Conservation (phyloP, 1,140 invertebrate genomes). For the Phortica variegata region DNA sequence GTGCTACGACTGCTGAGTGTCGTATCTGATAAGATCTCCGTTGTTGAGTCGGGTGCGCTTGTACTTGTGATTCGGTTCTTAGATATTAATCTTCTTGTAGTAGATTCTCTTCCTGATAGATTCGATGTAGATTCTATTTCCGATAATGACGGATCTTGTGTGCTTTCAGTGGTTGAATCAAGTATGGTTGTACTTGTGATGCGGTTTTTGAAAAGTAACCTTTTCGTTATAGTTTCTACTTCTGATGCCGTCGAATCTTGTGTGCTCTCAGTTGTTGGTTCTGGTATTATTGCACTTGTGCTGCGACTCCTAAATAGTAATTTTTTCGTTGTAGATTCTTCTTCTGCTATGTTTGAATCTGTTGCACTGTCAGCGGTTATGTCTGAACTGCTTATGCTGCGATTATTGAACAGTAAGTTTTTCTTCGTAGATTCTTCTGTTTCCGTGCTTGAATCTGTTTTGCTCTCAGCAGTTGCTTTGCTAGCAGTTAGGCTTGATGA, state of each 20-base stretch:
- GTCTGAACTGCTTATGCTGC: no score
- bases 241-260: not conserved
- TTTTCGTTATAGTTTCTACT: not conserved
- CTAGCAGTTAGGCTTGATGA: constrained; percentile 1
- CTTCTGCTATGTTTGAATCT: not conserved
- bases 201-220: not conserved
- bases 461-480: not conserved
- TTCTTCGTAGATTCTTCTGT: not conserved
- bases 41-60: no score
- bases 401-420: not conserved
- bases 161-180: no score
- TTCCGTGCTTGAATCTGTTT: not conserved
- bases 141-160: no score
- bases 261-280: constrained; percentile 1
- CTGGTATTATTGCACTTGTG: constrained; percentile 6
- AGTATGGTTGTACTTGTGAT: not conserved
- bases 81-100: no score
- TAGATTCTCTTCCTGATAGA: no score
- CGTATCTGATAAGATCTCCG: no score
- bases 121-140: no score
- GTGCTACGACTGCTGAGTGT: no score
- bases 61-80: no score
- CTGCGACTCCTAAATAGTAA: constrained; percentile 10
- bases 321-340: not conserved
- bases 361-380: not conserved